Conservation (phyloP, 2,888 invertebrate species). For the Tenthredo amoena region DNA sequence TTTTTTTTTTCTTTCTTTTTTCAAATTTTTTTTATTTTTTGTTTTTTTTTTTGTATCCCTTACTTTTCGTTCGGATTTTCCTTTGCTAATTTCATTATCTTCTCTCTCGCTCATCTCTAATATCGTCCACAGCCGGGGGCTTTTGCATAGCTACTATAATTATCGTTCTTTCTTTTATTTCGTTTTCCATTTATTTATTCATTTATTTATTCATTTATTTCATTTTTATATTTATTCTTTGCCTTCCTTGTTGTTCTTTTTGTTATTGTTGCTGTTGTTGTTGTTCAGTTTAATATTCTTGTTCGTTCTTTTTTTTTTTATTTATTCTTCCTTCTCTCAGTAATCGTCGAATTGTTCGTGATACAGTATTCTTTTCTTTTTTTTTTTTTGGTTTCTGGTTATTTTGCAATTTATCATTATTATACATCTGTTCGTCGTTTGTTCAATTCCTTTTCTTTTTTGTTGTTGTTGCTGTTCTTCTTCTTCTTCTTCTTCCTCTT, state of each 20-base stretch:
- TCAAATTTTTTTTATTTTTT: conserved; percentile 19
- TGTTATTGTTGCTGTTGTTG: neutral
- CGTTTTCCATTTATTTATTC: neutral
- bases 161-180: neutral
- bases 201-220: neutral
- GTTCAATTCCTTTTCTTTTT: conserved; percentile 73
- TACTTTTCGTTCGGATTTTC: neutral
- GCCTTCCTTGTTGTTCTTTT: neutral
- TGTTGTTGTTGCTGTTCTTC: neutral
- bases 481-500: neutral
- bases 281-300: neutral
- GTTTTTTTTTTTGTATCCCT: neutral
- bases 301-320: neutral
- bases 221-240: neutral
- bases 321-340: neutral
- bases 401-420: too few species aligned
- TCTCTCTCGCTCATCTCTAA: conserved; percentile 37
- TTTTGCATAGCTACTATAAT: conserved; percentile 47
- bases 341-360: neutral
- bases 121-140: conserved; percentile 58
- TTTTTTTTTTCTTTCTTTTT: neutral
- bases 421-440: conserved; percentile 69
- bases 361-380: neutral
- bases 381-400: neutral
- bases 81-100: conserved; percentile 27